Evolutionary conservation across 2,888 invertebrate species (phyloP), one percentile per base, ranked within the genome.

Genomic region (Himalopsyche anomala): DNA sequence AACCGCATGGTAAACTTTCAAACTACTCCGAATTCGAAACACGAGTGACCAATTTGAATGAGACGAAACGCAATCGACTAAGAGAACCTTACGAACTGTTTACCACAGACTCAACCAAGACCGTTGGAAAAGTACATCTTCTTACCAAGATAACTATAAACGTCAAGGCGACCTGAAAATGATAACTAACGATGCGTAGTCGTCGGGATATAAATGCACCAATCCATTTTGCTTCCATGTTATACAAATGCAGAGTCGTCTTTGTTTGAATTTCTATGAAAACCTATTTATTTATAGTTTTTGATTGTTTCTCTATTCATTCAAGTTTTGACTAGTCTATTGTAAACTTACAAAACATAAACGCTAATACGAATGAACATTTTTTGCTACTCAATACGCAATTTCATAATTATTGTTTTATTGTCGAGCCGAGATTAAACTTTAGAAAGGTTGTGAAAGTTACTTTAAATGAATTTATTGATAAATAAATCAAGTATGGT

Each of bases 21-120:
- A 74, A 74, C 74, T 74, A 12, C 36, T 74, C 38, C 74, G 38
- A 74, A 74, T 74, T 74, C 74, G n/a, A 74, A 74, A 74, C 38
- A 74, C 74, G 74, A 74, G 84, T 84, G 81, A 84, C 84, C 86
- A 84, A 84, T 86, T 84, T 84, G 81, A 86, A 86, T 84, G 81
- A 86, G 86, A 86, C 84, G 55, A 84, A 74, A 74, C 84, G 86
- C 86, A 86, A 84, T 86, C 86, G 69, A 55, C 81, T 86, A 36
- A 38, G 74, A 74, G 74, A 28, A 62, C 36, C 36, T 74, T 74
- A 38, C 74, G 36, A 28, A 28, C 19, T 36, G 36, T 74, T 38
- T 12, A 36, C 74, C 74, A 36, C 15, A 28, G 28, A 74, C 74
- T 9, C 1, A 36, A 12, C 15, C 15, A 12, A 15, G 38, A 2